A percentile compares a stretch with the other conserved stretches of the same genome.
Evolutionary conservation across 2,797 vertebrate species (phyloP).

Genomic region (Xenentodon cancila): DNA sequence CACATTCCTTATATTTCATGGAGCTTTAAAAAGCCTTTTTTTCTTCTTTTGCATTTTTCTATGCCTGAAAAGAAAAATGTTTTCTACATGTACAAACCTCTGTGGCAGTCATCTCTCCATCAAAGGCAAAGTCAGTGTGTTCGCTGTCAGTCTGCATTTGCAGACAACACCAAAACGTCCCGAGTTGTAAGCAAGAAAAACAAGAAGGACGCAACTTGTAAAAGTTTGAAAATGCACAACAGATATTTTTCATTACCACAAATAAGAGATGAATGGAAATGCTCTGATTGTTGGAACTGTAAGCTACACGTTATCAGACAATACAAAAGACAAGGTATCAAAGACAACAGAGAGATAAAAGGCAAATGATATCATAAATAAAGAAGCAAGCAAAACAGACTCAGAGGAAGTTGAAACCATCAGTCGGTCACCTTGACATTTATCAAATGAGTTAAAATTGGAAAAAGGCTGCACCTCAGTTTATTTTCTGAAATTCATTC

Average conservation of each 20-base stretch:
- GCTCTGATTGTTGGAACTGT: slow-evolving; percentile 61
- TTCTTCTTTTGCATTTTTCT: background rate
- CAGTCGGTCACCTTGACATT: slow-evolving; percentile 75
- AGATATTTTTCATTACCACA: slow-evolving; percentile 52
- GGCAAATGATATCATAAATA: slow-evolving; percentile 56
- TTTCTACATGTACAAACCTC: slow-evolving; percentile 88
- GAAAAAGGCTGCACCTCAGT: slow-evolving; percentile 5
- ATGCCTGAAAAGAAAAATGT: slow-evolving; percentile 14
- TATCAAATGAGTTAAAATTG: slow-evolving; percentile 15
- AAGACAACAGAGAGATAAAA: slow-evolving; percentile 44
- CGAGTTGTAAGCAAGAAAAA: slow-evolving; percentile 83
- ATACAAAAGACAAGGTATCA: slow-evolving; percentile 29
- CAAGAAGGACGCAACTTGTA: slow-evolving; percentile 83
- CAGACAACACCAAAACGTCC: slow-evolving; percentile 75
- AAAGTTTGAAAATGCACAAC: slow-evolving; percentile 52
- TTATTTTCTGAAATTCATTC: background rate
- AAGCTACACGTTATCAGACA: slow-evolving; percentile 46
- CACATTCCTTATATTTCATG: background rate
- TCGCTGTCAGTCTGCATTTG: slow-evolving; percentile 96
- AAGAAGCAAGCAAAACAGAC: slow-evolving; percentile 81
- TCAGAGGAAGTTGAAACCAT: slow-evolving; percentile 88
- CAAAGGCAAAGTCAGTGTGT: slow-evolving; percentile 93
- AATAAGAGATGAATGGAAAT: slow-evolving; percentile 72
- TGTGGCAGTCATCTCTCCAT: slow-evolving; percentile 93
- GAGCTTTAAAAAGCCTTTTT: slow-evolving; percentile 1